Conservation (phyloP, 2,888 invertebrate species). For the Diogma glabrata region DNA sequence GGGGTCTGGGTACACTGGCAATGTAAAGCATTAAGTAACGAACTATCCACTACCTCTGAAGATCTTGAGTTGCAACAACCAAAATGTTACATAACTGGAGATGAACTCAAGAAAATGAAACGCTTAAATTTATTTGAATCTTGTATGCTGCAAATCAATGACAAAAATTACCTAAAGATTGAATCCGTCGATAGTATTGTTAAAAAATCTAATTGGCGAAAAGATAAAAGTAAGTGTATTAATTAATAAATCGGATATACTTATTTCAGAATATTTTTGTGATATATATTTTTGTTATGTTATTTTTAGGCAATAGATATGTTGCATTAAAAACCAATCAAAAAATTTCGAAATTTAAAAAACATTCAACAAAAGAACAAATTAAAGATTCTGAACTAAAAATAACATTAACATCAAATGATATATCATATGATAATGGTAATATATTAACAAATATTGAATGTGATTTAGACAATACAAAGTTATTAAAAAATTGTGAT, state of each 20-base stretch:
- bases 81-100: constrained; percentile 53
- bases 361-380: not conserved
- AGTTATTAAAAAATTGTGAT: constrained; percentile 2
- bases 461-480: constrained; percentile 10
- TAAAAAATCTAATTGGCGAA: constrained; percentile 67
- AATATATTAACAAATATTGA: constrained; percentile 1
- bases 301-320: constrained; percentile 6
- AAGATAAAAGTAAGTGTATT: constrained; percentile 47
- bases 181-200: constrained; percentile 61
- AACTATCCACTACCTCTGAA: constrained; percentile 37
- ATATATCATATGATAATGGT: not conserved
- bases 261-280: not conserved
- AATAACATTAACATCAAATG: constrained; percentile 4
- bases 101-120: constrained; percentile 70
- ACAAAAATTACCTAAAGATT: constrained; percentile 72
- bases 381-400: not conserved
- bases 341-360: not conserved
- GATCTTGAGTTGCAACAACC: constrained; percentile 53
- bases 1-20: constrained; percentile 82
- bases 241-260: not conserved
- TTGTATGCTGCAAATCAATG: constrained; percentile 80
- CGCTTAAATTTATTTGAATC: constrained; percentile 77
- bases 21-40: constrained; percentile 55
- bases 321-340: not conserved
- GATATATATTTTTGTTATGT: not conserved